Conservation (phyloP, 2,797 vertebrate species). For the Oreortyx pictus region DNA sequence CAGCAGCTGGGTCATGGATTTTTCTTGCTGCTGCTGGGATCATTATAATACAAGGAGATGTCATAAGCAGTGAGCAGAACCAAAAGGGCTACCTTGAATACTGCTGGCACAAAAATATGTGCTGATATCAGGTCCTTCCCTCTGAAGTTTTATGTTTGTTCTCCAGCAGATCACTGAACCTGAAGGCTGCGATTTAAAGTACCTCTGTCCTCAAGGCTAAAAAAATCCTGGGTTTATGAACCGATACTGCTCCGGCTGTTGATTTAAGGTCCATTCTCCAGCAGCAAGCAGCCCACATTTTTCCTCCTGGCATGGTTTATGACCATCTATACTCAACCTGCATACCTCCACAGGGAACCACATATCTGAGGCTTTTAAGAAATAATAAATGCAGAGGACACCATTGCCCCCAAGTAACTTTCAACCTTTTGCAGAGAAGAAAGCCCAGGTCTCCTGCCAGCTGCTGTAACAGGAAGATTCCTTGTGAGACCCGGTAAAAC, state of each 20-base stretch:
- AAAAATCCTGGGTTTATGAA: constrained; percentile 70
- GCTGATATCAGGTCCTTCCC: constrained; percentile 52
- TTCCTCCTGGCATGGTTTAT: constrained; percentile 59
- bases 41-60: neutral
- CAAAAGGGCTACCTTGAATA: constrained; percentile 36
- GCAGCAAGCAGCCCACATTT: constrained; percentile 53
- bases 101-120: constrained; percentile 11
- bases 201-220: constrained; percentile 68
- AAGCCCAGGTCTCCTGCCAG: constrained; percentile 33
- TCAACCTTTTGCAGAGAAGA: constrained; percentile 34
- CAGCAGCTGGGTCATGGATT: neutral
- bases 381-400: constrained; percentile 51
- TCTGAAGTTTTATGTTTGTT: constrained; percentile 52
- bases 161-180: constrained; percentile 62
- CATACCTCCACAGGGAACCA: constrained; percentile 51
- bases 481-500: neutral
- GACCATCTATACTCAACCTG: constrained; percentile 40
- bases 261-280: constrained; percentile 71
- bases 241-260: constrained; percentile 48
- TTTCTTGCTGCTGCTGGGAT: neutral
- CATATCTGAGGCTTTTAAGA: constrained; percentile 44
- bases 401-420: constrained; percentile 40
- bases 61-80: constrained; percentile 26
- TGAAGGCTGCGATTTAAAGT: constrained; percentile 66
- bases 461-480: neutral